These are phyloP conservation scores for Lineus longissimus DNA, from an alignment of 1,140 invertebrate species.

Conservation along the genomic window DNA sequence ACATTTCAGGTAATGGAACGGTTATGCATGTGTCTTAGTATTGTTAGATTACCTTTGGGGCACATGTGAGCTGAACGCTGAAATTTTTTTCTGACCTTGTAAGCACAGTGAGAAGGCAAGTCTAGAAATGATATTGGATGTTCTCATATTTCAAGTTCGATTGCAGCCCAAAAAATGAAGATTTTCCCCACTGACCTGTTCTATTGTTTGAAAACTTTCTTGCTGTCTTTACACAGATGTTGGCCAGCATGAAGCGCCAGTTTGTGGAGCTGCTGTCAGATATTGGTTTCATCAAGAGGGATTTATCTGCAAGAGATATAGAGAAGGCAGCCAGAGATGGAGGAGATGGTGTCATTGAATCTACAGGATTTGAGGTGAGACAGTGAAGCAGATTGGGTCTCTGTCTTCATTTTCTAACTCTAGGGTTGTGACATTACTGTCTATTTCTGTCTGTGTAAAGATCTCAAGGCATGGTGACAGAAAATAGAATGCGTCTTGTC, in stretches of 20 bases:
- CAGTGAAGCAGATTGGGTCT: neutral
- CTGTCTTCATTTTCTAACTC: neutral
- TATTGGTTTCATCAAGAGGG: slow-evolving; percentile 44
- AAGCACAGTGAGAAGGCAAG: too few relatives aligned
- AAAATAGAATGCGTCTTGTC: too few relatives aligned
- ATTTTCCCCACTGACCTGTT: too few relatives aligned
- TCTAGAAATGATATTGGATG: too few relatives aligned
- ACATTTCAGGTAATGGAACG: slow-evolving; percentile 44
- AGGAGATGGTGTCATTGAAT: slow-evolving; percentile 65
- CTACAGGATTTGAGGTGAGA: slow-evolving; percentile 65
- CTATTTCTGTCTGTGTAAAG: too few relatives aligned
- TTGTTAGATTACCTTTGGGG: neutral
- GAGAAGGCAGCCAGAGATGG: slow-evolving; percentile 53
- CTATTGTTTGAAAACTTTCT: neutral
- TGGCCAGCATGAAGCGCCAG: slow-evolving; percentile 47
- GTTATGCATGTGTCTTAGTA: neutral
- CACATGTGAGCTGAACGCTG: too few relatives aligned
- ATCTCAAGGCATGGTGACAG: too few relatives aligned
- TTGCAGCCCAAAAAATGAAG: too few relatives aligned
- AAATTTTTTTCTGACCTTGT: too few relatives aligned
- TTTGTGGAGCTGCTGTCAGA: slow-evolving; percentile 48
- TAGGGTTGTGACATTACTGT: too few relatives aligned
- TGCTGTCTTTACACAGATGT: slow-evolving; percentile 31
- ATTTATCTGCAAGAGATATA: slow-evolving; percentile 42
- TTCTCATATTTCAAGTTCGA: too few relatives aligned